A percentile compares a stretch with the other conserved stretches of the same genome.
phyloP scores from a whole-genome alignment of 2,113 vertebrate species.

The Carassius carassius region DNA sequence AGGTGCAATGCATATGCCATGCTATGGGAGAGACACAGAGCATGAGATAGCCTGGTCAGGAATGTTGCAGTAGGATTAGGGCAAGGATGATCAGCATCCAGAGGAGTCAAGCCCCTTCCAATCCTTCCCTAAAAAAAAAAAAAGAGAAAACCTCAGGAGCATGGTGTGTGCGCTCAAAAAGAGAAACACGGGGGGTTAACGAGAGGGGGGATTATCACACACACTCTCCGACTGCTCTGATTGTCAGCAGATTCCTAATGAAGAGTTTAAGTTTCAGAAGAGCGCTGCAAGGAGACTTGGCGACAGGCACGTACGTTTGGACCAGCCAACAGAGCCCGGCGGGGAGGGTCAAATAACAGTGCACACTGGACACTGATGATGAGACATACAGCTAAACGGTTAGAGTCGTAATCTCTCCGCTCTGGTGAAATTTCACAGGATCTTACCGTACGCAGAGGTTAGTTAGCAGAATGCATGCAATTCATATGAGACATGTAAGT shows the following conservation, averaged over 20 bases:
- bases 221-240: conserved; percentile 68
- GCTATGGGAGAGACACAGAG: conserved; percentile 1
- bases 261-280: conserved; percentile 60
- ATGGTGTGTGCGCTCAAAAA: conserved; percentile 68
- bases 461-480: conserved; percentile 1
- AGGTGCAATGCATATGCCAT: background rate
- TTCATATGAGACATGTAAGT: background rate
- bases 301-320: conserved; percentile 16
- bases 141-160: conserved; percentile 18
- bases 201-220: conserved; percentile 94
- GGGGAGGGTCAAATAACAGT: conserved; percentile 42
- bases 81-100: conserved; percentile 78
- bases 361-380: conserved; percentile 29
- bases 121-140: conserved; percentile 9
- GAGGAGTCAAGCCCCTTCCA: conserved; percentile 24
- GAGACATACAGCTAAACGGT: conserved; percentile 35
- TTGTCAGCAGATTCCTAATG: conserved; percentile 63
- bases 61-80: conserved; percentile 75
- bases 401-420: background rate
- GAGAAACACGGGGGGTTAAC: conserved; percentile 88
- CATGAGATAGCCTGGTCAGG: conserved; percentile 41
- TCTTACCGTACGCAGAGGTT: conserved; percentile 17
- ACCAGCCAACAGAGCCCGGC: conserved; percentile 12
- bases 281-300: conserved; percentile 36
- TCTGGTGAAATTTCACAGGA: conserved; percentile 1